Conservation (phyloP, 2,113 vertebrate species). For the Clarias batrachus region DNA sequence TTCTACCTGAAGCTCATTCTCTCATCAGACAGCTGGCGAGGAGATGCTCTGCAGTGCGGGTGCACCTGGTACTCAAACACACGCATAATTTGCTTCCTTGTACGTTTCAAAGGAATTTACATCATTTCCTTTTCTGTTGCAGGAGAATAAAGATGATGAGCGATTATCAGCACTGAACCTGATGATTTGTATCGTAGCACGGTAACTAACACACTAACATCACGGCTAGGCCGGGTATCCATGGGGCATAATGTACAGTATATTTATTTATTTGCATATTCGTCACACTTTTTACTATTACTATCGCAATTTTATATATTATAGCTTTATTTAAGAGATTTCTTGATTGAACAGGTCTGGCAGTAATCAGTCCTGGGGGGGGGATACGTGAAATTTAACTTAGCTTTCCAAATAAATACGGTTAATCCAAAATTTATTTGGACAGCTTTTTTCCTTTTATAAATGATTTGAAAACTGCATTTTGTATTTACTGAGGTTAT, state of each 20-base stretch:
- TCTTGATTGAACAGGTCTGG: no score
- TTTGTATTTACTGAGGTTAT: no score
- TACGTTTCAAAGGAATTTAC: neutral
- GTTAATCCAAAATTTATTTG: no score
- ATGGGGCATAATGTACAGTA: neutral
- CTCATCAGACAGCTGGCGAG: slow-evolving; percentile 93
- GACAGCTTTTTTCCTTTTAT: no score
- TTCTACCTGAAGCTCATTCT: slow-evolving; percentile 94
- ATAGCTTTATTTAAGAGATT: no score
- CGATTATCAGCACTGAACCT: slow-evolving; percentile 88
- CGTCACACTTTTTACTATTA: no score
- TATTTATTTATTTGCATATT: no score
- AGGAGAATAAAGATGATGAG: slow-evolving; percentile 87
- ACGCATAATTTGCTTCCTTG: neutral
- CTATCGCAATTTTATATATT: no score
- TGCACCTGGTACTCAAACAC: slow-evolving; percentile 75
- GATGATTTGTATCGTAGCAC: slow-evolving; percentile 94
- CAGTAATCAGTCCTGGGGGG: no score
- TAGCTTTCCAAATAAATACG: no score
- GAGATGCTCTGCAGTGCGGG: slow-evolving; percentile 86
- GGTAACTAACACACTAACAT: slow-evolving; percentile 70
- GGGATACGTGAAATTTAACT: no score
- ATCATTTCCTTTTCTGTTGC: slow-evolving; percentile 31
- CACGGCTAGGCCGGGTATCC: neutral
- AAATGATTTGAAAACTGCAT: no score